A percentile compares a stretch with the other conserved stretches of the same genome.
Conservation (phyloP, 1,140 invertebrate genomes). For the Lepidurus apus region DNA sequence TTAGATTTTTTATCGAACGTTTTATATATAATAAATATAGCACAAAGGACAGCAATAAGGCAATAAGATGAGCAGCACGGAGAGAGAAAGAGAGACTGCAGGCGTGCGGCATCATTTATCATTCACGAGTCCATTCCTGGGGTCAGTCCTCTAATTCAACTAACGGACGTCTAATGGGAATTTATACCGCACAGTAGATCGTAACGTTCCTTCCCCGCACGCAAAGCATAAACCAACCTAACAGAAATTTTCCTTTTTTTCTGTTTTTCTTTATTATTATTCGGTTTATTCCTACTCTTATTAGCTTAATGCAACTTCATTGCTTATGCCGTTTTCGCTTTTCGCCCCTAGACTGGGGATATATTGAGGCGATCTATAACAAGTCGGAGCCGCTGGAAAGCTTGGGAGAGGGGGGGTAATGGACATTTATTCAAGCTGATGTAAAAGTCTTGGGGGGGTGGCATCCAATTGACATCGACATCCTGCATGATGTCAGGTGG, state of each 20-base stretch:
- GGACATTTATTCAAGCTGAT: conserved; percentile 1
- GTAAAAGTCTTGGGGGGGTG: background rate
- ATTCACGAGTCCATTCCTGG: conserved; percentile 18
- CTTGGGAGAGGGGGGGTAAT: background rate
- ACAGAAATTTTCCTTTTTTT: no score
- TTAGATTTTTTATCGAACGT: no score
- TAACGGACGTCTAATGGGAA: conserved; percentile 12
- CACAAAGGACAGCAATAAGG: conserved; percentile 10
- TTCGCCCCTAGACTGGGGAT: background rate
- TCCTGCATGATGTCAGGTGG: conserved; percentile 8
- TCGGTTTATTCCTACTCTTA: no score
- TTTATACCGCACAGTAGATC: background rate
- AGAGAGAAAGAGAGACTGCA: background rate
- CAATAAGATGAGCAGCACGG: background rate
- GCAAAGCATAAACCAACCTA: no score
- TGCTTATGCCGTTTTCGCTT: no score
- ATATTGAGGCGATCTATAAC: background rate
- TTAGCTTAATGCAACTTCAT: no score
- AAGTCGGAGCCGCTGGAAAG: background rate
- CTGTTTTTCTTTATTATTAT: no score
- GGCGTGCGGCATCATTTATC: conserved; percentile 2
- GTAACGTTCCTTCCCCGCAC: no score
- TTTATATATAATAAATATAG: background rate
- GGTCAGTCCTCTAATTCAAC: conserved; percentile 17
- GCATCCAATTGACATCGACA: conserved; percentile 13